Conservation (phyloP, 2,888 invertebrate species). For the Rugalucina vietnamica region DNA sequence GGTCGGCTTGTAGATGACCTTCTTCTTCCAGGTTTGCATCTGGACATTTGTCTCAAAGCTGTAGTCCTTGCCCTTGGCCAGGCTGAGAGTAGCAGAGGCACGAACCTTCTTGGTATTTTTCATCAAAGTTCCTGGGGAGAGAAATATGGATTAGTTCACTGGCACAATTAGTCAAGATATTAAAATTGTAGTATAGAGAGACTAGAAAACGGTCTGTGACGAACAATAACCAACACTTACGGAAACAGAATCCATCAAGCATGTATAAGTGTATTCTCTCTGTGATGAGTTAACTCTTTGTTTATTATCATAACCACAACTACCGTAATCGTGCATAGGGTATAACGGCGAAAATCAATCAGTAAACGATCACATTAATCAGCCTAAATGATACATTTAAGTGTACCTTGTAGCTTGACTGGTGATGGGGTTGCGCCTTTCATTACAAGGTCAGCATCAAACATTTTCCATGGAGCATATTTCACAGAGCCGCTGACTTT, state of each 20-base stretch:
- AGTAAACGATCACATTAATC: no score
- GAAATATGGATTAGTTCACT: background rate
- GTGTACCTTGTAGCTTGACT: conserved; percentile 65
- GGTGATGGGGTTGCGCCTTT: conserved; percentile 64
- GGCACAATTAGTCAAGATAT: background rate
- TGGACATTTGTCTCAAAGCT: conserved; percentile 56
- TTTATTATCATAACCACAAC: no score
- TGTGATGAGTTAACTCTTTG: no score
- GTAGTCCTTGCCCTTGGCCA: conserved; percentile 60
- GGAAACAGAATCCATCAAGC: no score
- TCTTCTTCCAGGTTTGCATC: conserved; percentile 51
- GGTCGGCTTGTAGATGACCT: conserved; percentile 54
- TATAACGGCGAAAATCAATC: no score
- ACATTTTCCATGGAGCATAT: conserved; percentile 59
- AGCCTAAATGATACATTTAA: no score
- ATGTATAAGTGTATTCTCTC: no score
- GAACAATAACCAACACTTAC: background rate
- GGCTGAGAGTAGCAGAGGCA: conserved; percentile 49
- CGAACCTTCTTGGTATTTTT: conserved; percentile 56
- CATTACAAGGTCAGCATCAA: conserved; percentile 65
- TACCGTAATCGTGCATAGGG: no score
- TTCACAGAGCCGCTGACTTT: conserved; percentile 56
- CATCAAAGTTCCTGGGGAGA: conserved; percentile 46
- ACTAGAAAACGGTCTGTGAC: no score
- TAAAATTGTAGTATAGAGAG: background rate